A percentile compares a stretch with the other conserved stretches of the same genome.
Conservation (phyloP, 2,888 invertebrate species). For the Thera obeliscata region DNA sequence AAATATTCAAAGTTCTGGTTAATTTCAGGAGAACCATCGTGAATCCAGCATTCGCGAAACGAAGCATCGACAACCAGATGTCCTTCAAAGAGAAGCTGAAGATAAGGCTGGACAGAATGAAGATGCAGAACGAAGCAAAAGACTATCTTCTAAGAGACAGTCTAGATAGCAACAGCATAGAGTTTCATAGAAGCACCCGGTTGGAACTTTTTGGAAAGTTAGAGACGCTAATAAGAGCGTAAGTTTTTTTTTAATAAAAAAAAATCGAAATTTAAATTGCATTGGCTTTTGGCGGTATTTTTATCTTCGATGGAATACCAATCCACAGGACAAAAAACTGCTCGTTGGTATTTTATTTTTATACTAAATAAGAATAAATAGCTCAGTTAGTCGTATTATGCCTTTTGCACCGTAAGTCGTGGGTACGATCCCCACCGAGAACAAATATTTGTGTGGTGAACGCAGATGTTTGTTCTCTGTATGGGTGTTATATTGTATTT, state of each 20-base stretch:
- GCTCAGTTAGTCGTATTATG: no score
- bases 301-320: no score
- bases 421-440: no score
- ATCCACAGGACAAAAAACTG: no score
- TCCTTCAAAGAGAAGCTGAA: conserved; percentile 70
- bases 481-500: no score
- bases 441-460: no score
- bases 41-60: conserved; percentile 72
- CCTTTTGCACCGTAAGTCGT: no score
- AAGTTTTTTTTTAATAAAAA: conserved; percentile 25
- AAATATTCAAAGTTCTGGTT: neutral
- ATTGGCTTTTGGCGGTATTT: no score
- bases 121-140: conserved; percentile 64
- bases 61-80: conserved; percentile 57
- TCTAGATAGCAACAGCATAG: conserved; percentile 60
- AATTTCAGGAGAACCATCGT: conserved; percentile 56
- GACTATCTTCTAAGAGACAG: conserved; percentile 61
- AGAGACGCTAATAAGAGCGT: conserved; percentile 86
- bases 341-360: no score
- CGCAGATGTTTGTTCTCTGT: no score
- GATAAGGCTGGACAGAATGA: conserved; percentile 63
- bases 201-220: conserved; percentile 86
- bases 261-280: no score
- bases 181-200: conserved; percentile 86
- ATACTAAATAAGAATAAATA: no score